A percentile compares a stretch with the other conserved stretches of the same genome.
Evolutionary conservation across 2,113 vertebrate species (phyloP).

Genomic region (Artemisiospiza belli): DNA sequence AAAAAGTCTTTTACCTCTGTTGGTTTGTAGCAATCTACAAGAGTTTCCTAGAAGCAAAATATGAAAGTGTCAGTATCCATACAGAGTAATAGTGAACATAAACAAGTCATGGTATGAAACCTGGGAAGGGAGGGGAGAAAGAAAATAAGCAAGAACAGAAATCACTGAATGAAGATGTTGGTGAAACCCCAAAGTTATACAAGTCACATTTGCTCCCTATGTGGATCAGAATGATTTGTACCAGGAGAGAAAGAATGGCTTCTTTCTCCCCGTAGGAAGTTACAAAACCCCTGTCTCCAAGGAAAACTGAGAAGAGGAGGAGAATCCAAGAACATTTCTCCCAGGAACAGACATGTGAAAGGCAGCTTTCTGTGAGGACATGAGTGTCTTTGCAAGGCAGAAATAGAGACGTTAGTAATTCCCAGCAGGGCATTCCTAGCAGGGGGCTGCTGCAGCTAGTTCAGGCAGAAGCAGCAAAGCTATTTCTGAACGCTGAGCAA

Average conservation of each 20-base stretch:
- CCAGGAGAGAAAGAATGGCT: not conserved
- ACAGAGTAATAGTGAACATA: slow-evolving; percentile 39
- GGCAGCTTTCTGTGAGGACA: not conserved
- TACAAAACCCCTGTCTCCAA: not conserved
- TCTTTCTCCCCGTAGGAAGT: not conserved
- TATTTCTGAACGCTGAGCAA: not conserved
- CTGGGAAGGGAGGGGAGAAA: not conserved
- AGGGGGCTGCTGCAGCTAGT: not conserved
- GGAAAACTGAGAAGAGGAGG: not conserved
- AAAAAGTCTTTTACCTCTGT: slow-evolving; percentile 86
- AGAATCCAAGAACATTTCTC: not conserved
- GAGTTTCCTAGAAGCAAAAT: slow-evolving; percentile 84
- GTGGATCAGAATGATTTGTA: not conserved
- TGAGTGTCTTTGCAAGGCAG: not conserved
- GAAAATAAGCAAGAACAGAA: not conserved
- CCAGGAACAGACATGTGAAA: not conserved
- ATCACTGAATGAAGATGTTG: not conserved
- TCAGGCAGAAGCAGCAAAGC: not conserved
- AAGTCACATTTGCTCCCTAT: not conserved
- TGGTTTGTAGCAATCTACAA: slow-evolving; percentile 95
- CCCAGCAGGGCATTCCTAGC: not conserved
- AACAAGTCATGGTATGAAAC: not conserved
- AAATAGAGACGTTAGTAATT: not conserved
- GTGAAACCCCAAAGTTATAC: not conserved
- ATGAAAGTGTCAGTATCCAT: slow-evolving; percentile 42